Evolutionary conservation across 2,888 invertebrate genomes (phyloP).

Genomic region (Stratiomys singularior): DNA sequence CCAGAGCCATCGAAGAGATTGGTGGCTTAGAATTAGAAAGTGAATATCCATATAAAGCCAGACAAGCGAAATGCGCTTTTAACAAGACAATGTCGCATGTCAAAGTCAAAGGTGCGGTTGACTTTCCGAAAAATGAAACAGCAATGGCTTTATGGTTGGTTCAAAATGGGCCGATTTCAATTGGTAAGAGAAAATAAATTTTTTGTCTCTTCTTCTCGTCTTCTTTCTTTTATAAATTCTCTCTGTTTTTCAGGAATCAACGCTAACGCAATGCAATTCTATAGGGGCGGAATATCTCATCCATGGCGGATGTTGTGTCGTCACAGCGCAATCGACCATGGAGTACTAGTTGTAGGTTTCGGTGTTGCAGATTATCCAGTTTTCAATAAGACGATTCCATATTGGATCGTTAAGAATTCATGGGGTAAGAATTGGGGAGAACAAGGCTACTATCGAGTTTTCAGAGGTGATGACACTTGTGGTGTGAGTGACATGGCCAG

Average conservation of each 20-base stretch:
- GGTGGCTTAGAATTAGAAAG: constrained; percentile 90
- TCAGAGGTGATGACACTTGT: constrained; percentile 91
- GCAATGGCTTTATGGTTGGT: constrained; percentile 92
- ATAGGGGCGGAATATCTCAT: constrained; percentile 93
- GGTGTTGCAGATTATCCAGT: constrained; percentile 82
- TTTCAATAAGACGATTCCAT: constrained; percentile 84
- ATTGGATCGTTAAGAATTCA: constrained; percentile 95
- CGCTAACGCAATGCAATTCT: constrained; percentile 97
- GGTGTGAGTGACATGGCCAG: constrained; percentile 93
- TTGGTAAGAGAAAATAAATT: constrained; percentile 73
- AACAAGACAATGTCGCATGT: constrained; percentile 73
- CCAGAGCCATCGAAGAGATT: constrained; percentile 82
- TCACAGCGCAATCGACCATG: constrained; percentile 85
- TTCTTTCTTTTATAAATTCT: constrained; percentile 7
- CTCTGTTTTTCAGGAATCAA: constrained; percentile 73
- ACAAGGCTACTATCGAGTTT: constrained; percentile 94
- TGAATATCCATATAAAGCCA: constrained; percentile 92
- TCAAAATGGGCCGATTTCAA: constrained; percentile 91
- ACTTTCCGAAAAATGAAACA: constrained; percentile 87
- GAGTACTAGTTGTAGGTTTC: constrained; percentile 95
- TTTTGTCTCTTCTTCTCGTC: not conserved
- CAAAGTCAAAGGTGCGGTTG: constrained; percentile 80
- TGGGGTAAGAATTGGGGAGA: constrained; percentile 95
- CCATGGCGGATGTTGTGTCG: constrained; percentile 86
- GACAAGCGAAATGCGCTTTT: constrained; percentile 82